Evolutionary conservation across 1,140 invertebrate genomes (phyloP), one percentile per base, ranked within the genome.

Genomic region (Philaenus spumarius): DNA sequence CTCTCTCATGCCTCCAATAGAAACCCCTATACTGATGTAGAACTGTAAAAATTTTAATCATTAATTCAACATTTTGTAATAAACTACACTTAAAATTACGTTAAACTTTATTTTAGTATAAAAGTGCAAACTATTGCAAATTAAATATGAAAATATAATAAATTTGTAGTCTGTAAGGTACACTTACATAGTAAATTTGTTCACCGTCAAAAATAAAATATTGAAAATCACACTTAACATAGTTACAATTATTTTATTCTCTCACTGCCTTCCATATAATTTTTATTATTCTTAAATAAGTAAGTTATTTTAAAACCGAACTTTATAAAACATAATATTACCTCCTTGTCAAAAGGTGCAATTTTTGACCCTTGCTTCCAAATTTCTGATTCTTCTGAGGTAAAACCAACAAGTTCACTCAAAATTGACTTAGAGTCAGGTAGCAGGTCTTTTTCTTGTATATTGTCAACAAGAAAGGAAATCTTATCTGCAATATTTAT

Each of bases 341-440:
- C 76, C 55, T 75, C 70, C 63, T 77, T 67, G 62, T 80, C 77
- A 68, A 80, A 80, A 0, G 78, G 78, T 15, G 78, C 76, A 65
- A 76, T 61, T 14, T 24, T 17, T 3, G 62, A 56, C 11, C 59
- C 62, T 19, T 30, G 3, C 26, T 30, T 46, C 62, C 62, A 64
- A 4, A 34, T 12, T 12, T 4, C 14, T 3, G 40, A 35, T 17
- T 39, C 26, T 15, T 40, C n/a, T 19, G 19, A 15, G n/a, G 46
- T 24, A 43, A 60, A 63, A 3, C 62, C 62, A 2, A 59, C 43
- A 9, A 63, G 4, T 5, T 52, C 42, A 12, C 23, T 37, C 4
- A 61, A 19, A 14, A 30, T 48, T n/a, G 12, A 15, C 1, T 47
- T 30, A 22, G 47, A 9, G 3, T 9, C 17, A 19, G 34, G 17